Percentiles rank a stretch among this genome's conserved stretches.
Evolutionary conservation across 2,113 vertebrate species (phyloP).

Genomic region (Bucco capensis): DNA sequence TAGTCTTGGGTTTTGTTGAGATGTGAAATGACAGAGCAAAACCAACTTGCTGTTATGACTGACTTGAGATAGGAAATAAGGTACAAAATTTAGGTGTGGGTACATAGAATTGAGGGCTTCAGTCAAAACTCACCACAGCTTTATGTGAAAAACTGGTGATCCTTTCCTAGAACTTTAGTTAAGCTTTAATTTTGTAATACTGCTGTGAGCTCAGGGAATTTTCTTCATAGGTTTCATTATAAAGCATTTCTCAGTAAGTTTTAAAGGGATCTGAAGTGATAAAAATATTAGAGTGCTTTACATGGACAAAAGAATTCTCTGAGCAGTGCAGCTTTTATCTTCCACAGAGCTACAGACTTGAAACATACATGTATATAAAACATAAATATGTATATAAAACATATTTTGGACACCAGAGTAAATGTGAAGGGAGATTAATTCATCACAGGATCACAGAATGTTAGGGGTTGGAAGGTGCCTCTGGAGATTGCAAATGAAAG

Average conservation of each 20-base stretch:
- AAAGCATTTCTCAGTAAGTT: background rate
- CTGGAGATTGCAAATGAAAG: background rate
- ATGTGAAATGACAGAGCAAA: background rate
- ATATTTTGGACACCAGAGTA: background rate
- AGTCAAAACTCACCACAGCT: background rate
- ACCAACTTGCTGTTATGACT: background rate
- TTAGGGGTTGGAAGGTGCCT: too few relatives aligned
- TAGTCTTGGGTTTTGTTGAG: background rate
- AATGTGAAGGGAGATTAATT: background rate
- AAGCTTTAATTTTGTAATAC: background rate
- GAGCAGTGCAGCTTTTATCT: background rate
- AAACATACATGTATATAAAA: background rate
- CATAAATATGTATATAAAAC: too few relatives aligned
- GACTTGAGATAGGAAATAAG: background rate
- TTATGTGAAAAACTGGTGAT: background rate
- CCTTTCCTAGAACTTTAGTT: conserved; percentile 18
- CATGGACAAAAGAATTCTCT: background rate
- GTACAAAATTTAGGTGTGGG: background rate
- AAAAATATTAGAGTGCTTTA: background rate
- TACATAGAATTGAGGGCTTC: background rate
- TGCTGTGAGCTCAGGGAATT: background rate
- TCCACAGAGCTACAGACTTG: background rate
- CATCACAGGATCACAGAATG: too few relatives aligned
- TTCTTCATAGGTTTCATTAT: background rate
- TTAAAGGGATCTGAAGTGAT: background rate